phyloP scores from a whole-genome alignment of 2,888 invertebrate genomes.

The Pediacus dermestoides region DNA sequence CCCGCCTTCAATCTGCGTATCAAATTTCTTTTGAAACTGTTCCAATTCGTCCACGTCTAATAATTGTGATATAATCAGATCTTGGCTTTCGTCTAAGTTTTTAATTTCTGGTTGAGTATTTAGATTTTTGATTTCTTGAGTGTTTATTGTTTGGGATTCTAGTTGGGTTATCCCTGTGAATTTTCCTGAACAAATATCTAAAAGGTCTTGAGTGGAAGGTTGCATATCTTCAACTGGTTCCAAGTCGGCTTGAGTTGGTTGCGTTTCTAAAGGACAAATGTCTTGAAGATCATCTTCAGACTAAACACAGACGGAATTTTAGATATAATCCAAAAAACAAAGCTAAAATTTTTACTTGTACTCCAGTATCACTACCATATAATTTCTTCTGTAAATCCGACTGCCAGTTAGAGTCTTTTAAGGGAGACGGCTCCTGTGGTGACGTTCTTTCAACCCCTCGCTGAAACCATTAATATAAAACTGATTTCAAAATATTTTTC shows the following conservation, averaged over 20 bases:
- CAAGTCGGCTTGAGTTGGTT: too few species aligned
- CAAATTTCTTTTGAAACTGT: slow-evolving; percentile 40
- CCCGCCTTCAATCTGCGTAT: slow-evolving; percentile 26
- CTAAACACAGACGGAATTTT: neutral
- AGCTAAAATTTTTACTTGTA: too few species aligned
- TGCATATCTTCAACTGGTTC: neutral
- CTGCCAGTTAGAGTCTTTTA: slow-evolving; percentile 29
- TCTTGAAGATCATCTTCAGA: too few species aligned
- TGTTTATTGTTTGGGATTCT: slow-evolving; percentile 4
- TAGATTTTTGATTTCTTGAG: slow-evolving; percentile 1
- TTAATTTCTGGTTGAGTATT: too few species aligned
- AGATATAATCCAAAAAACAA: neutral
- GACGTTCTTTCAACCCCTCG: slow-evolving; percentile 20
- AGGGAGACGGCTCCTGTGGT: slow-evolving; percentile 36
- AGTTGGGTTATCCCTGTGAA: slow-evolving; percentile 33
- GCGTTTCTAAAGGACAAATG: too few species aligned
- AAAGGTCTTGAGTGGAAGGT: slow-evolving; percentile 41
- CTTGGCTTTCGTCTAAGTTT: slow-evolving; percentile 36
- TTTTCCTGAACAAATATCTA: slow-evolving; percentile 43
- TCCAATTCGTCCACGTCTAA: slow-evolving; percentile 42
- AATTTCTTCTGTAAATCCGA: slow-evolving; percentile 45
- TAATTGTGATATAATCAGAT: slow-evolving; percentile 41
- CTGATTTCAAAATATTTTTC: slow-evolving; percentile 6
- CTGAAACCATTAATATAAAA: slow-evolving; percentile 11
- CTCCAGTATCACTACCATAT: too few species aligned